A percentile compares a stretch with the other conserved stretches of the same genome.
Evolutionary conservation across 1,140 invertebrate genomes (phyloP).

Genomic region (Oppia nitens): DNA sequence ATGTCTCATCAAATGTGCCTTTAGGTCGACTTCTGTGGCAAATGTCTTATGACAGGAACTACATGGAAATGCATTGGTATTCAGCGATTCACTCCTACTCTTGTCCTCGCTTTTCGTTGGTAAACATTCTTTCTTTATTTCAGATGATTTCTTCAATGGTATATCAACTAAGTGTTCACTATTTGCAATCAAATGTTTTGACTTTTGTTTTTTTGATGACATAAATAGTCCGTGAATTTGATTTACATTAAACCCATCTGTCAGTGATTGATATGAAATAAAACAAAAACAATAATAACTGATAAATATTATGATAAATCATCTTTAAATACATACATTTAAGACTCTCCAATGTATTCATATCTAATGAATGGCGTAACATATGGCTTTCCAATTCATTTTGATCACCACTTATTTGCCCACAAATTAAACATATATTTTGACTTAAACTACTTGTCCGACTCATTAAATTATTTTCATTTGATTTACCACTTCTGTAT

Average conservation of each 20-base stretch:
- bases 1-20: conserved; percentile 15
- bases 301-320: no score
- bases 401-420: not conserved
- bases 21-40: conserved; percentile 17
- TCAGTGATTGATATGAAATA: not conserved
- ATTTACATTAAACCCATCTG: not conserved
- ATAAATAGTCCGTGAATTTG: not conserved
- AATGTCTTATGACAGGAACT: conserved; percentile 16
- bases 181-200: not conserved
- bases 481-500: not conserved
- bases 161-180: not conserved
- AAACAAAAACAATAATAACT: no score
- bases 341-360: not conserved
- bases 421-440: conserved; percentile 5
- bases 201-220: not conserved
- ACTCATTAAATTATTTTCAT: not conserved
- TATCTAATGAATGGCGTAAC: not conserved
- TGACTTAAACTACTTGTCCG: no score
- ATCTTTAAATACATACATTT: no score
- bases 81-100: not conserved
- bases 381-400: conserved; percentile 6
- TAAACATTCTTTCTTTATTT: no score
- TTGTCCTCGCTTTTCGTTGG: no score
- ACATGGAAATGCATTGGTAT: conserved; percentile 10
- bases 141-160: no score